Conservation (phyloP, 2,888 invertebrate genomes). For the Orthosia gothica region DNA sequence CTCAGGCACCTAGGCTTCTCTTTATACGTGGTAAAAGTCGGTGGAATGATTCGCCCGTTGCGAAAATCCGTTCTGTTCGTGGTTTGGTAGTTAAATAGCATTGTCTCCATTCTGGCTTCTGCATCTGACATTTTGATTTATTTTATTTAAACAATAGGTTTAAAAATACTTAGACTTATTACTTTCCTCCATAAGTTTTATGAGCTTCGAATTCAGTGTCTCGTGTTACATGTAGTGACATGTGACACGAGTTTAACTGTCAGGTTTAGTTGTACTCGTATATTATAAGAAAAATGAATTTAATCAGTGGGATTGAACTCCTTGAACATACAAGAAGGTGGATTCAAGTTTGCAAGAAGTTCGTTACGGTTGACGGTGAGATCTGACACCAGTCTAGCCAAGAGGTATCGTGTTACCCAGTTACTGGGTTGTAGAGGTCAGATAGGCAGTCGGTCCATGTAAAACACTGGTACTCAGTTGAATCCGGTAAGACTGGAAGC, state of each 20-base stretch:
- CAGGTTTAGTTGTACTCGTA: background rate
- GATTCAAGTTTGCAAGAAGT: background rate
- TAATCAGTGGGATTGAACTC: background rate
- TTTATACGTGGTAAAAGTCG: conserved; percentile 65
- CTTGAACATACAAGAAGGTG: background rate
- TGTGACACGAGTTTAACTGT: too few relatives aligned
- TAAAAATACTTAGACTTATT: background rate
- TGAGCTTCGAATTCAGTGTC: conserved; percentile 3
- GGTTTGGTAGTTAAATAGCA: conserved; percentile 78
- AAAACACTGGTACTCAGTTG: too few relatives aligned
- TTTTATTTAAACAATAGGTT: background rate
- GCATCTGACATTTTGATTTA: conserved; percentile 60
- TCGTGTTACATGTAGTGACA: too few relatives aligned
- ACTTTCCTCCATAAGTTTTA: background rate
- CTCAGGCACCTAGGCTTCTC: conserved; percentile 57
- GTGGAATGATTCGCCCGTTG: conserved; percentile 59
- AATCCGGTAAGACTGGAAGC: too few relatives aligned
- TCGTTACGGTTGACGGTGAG: too few relatives aligned
- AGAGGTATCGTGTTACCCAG: too few relatives aligned
- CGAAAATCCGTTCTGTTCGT: conserved; percentile 73
- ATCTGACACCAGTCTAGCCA: too few relatives aligned
- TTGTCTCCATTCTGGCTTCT: conserved; percentile 61
- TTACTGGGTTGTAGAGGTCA: too few relatives aligned
- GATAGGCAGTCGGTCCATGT: too few relatives aligned
- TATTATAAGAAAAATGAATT: too few relatives aligned